Evolutionary conservation across 1,140 invertebrate genomes (phyloP).

Genomic region (Pomacea maculata): DNA sequence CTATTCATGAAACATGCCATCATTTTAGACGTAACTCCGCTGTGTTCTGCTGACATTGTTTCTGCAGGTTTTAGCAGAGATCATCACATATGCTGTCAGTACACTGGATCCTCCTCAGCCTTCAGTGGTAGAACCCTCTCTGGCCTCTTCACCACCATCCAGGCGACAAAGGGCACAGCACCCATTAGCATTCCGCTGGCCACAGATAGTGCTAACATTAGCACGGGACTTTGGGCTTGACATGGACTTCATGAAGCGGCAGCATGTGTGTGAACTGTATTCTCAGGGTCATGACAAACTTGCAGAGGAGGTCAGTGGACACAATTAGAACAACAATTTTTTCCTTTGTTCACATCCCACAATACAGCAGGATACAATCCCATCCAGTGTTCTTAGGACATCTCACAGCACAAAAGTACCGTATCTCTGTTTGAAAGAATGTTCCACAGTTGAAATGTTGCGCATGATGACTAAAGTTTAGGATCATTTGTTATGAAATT

Average conservation of each 20-base stretch:
- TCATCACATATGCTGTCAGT: constrained; percentile 56
- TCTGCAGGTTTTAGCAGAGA: constrained; percentile 62
- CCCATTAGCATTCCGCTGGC: constrained; percentile 26
- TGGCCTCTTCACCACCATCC: constrained; percentile 9
- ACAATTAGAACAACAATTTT: background rate
- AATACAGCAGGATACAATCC: too few species aligned
- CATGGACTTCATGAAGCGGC: constrained; percentile 77
- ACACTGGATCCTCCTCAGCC: constrained; percentile 28
- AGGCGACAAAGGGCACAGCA: constrained; percentile 25
- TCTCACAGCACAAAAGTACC: too few species aligned
- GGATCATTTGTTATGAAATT: too few species aligned
- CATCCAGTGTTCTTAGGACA: too few species aligned
- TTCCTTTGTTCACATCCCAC: background rate
- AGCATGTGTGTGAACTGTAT: constrained; percentile 82
- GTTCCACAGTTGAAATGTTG: too few species aligned
- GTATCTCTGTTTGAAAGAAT: too few species aligned
- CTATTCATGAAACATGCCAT: too few species aligned
- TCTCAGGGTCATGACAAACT: constrained; percentile 79
- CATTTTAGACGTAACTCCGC: too few species aligned
- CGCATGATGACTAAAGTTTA: too few species aligned
- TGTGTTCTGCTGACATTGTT: background rate
- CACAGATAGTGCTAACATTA: constrained; percentile 70
- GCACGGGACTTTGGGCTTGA: constrained; percentile 84
- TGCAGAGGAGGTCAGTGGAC: constrained; percentile 75
- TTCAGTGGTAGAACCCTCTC: background rate